Percentiles rank a stretch among this genome's conserved stretches.
phyloP scores from a whole-genome alignment of 53 echinoderm and acorn worm species.

The Echinarachnius parma region DNA sequence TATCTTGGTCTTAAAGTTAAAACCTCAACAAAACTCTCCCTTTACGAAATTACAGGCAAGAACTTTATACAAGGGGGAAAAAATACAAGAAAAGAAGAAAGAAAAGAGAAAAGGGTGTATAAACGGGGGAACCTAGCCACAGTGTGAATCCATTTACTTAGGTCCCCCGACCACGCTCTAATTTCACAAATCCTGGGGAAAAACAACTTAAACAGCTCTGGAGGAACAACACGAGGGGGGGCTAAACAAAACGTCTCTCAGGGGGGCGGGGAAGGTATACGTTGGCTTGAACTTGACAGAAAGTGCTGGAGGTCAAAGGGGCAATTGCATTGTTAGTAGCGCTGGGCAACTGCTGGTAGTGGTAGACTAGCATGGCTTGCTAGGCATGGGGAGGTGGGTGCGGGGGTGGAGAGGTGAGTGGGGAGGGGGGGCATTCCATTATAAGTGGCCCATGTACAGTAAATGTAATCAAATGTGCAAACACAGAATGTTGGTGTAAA shows the following conservation, averaged over 20 bases:
- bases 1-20: too few relatives aligned
- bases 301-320: conserved; percentile 29
- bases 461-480: too few relatives aligned
- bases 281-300: conserved; percentile 12
- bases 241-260: neutral
- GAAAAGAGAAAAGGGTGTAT: neutral
- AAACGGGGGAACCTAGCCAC: too few relatives aligned
- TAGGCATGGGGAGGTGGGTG: neutral
- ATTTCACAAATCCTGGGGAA: too few relatives aligned
- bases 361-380: neutral
- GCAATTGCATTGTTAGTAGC: conserved; percentile 31
- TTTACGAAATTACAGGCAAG: too few relatives aligned
- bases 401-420: neutral
- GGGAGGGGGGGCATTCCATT: neutral
- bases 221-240: neutral
- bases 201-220: neutral
- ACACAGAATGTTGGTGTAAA: too few relatives aligned
- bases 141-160: too few relatives aligned
- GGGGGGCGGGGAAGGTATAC: neutral
- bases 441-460: too few relatives aligned
- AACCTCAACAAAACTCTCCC: too few relatives aligned
- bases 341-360: neutral
- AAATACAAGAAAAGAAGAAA: too few relatives aligned
- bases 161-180: too few relatives aligned
- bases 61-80: too few relatives aligned